Base-by-base conservation (phyloP, 2,113 vertebrate species). In the Chrysemys picta region DNA sequence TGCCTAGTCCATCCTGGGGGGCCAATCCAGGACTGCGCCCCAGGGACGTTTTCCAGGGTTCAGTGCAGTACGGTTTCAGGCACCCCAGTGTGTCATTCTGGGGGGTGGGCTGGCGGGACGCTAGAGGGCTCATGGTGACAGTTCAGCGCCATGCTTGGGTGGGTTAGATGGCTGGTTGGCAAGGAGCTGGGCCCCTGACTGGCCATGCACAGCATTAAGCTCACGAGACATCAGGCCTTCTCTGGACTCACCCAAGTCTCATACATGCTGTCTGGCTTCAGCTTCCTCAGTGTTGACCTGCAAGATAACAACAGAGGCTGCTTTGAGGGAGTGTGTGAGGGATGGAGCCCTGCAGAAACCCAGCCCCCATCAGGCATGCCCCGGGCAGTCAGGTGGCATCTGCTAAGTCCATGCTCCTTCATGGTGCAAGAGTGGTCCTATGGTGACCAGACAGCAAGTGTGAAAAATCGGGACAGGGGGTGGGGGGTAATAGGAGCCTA, bases 181-280 rank as follows among this genome's bases (percentile, higher is more conserved):
- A 72, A 29, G n/a, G 65, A 72, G 9, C 65, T 72, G 35, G 38
- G 65, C 31, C 65, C 62, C 65, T 38, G 65, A 10, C 35, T 21
- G 65, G 65, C 65, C 65, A 72, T 38, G n/a, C 65, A 21, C 9
- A 72, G n/a, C n/a, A 22, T 9, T 10, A 72, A 38, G 10, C n/a
- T 38, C 17, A 35, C 19, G 4, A 24, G 35, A 4, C 3, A 5
- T 52, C 52, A 8, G 29, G 1, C 21, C 12, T 4, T 10, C 80
- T 47, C 22, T 11, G 2, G 11, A 97, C 98, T 98, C 98, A 99
- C 99, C 99, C 99, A 99, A 59, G 99, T 99, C 96, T 99, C 99
- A 54, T 99, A 99, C 99, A 99, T 99, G 96, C 99, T 99, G 95
- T 99, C 98, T 29, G 99, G 98, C 95, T 99, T 98, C 8, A 99